Evolutionary conservation across 2,888 invertebrate species (phyloP).

Genomic region (Drosophila quinaria): DNA sequence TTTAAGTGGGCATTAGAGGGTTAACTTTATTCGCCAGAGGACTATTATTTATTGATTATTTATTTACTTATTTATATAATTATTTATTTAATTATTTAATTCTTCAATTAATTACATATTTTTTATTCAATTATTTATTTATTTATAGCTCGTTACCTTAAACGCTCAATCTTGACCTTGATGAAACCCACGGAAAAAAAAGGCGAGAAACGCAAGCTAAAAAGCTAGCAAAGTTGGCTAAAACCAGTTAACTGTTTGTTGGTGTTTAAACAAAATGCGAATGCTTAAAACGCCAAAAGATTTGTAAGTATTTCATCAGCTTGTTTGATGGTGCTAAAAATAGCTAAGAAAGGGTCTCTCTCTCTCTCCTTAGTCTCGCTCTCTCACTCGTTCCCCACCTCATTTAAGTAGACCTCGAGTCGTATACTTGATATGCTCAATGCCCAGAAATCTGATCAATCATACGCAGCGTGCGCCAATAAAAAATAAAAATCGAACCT

Average conservation of each 20-base stretch:
- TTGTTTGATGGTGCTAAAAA: slow-evolving; percentile 48
- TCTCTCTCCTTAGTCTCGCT: neutral
- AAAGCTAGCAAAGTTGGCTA: slow-evolving; percentile 8
- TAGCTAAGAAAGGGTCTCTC: slow-evolving; percentile 30
- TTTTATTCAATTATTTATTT: too few species aligned
- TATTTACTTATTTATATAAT: too few species aligned
- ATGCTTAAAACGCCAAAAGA: slow-evolving; percentile 10
- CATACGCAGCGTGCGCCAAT: slow-evolving; percentile 56
- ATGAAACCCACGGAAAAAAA: slow-evolving; percentile 6
- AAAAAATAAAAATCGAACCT: slow-evolving; percentile 52
- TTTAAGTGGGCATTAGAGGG: too few species aligned
- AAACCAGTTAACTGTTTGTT: slow-evolving; percentile 20
- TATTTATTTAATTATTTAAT: too few species aligned
- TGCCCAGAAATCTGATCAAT: slow-evolving; percentile 35
- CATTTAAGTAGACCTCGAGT: slow-evolving; percentile 5
- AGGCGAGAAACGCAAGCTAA: neutral
- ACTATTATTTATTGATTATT: too few species aligned
- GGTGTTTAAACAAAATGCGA: neutral
- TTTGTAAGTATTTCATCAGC: slow-evolving; percentile 38
- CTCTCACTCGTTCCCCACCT: neutral
- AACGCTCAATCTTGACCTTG: slow-evolving; percentile 10
- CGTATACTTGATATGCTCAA: slow-evolving; percentile 43
- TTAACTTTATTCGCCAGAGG: neutral
- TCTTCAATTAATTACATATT: too few species aligned
- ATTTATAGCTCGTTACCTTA: neutral